Evolutionary conservation across 92 coral and sea anemone genomes (phyloP).

Genomic region (Epizoanthus rinbou): DNA sequence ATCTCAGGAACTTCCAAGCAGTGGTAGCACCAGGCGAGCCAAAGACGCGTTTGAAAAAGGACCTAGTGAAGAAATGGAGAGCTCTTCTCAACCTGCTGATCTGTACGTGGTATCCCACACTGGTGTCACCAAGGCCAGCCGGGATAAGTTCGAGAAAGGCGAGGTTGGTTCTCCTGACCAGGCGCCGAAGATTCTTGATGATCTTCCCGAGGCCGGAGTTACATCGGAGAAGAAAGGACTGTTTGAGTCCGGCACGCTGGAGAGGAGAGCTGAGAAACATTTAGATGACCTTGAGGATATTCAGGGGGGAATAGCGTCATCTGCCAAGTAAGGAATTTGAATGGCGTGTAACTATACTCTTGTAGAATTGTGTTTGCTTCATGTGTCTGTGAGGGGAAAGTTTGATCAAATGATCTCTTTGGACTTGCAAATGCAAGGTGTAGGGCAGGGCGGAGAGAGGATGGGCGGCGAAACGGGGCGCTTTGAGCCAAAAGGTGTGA

Average conservation of each 20-base stretch:
- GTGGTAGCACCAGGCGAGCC: constrained; percentile 72
- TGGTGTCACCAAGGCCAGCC: constrained; percentile 50
- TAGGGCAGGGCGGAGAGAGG: no score
- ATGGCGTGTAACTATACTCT: background rate
- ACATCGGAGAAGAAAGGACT: constrained; percentile 32
- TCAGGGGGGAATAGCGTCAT: constrained; percentile 79
- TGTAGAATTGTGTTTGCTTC: background rate
- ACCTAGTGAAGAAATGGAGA: constrained; percentile 54
- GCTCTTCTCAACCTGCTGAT: constrained; percentile 61
- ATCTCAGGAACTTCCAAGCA: constrained; percentile 70
- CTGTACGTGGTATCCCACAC: constrained; percentile 70
- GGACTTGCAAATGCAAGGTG: no score
- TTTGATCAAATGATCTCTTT: no score
- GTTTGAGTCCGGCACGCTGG: constrained; percentile 34
- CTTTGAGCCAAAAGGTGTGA: no score
- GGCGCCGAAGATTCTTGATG: constrained; percentile 45
- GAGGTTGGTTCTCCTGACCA: constrained; percentile 32
- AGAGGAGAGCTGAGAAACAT: constrained; percentile 20
- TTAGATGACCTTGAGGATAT: constrained; percentile 32
- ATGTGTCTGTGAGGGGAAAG: no score
- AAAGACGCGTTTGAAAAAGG: constrained; percentile 66
- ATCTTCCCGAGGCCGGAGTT: constrained; percentile 57
- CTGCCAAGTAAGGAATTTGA: constrained; percentile 66
- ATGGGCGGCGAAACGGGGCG: no score
- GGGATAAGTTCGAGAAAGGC: constrained; percentile 59